A percentile compares a stretch with the other conserved stretches of the same genome.
Conservation (phyloP, 2,113 vertebrate genomes). For the Sinosuthora webbiana region DNA sequence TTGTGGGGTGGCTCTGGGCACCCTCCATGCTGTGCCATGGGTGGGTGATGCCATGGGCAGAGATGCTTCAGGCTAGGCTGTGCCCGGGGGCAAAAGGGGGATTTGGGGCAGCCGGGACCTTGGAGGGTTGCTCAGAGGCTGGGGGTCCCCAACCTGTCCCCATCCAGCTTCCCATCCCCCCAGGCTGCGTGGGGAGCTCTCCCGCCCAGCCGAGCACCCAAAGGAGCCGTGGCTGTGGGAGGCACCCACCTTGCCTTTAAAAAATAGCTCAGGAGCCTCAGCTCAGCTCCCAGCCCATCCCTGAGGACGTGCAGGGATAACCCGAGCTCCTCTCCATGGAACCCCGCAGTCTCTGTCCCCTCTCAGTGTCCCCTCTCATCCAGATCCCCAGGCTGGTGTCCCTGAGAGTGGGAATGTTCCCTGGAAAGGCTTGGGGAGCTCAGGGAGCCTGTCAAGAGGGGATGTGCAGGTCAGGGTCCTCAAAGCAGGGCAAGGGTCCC, state of each 20-base stretch:
- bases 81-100: not conserved
- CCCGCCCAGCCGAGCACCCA: accelerated
- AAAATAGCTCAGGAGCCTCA: not conserved
- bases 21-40: accelerated
- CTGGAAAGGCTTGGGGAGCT: not conserved
- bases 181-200: not conserved
- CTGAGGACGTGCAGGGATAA: accelerated
- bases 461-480: accelerated
- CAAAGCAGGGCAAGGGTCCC: not conserved
- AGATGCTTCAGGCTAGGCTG: not conserved
- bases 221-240: not conserved
- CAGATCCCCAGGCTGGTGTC: not conserved
- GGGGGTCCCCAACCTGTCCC: not conserved
- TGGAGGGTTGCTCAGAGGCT: not conserved
- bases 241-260: not conserved
- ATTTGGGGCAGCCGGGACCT: accelerated
- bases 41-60: not conserved
- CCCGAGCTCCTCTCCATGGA: not conserved
- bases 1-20: not conserved
- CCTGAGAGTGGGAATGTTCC: accelerated
- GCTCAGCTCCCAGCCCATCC: not conserved
- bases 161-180: not conserved
- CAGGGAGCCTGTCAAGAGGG: not conserved
- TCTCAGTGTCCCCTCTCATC: accelerated
- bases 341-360: accelerated